phyloP scores from a whole-genome alignment of 2,888 invertebrate genomes.

The Drosophila subquinaria region DNA sequence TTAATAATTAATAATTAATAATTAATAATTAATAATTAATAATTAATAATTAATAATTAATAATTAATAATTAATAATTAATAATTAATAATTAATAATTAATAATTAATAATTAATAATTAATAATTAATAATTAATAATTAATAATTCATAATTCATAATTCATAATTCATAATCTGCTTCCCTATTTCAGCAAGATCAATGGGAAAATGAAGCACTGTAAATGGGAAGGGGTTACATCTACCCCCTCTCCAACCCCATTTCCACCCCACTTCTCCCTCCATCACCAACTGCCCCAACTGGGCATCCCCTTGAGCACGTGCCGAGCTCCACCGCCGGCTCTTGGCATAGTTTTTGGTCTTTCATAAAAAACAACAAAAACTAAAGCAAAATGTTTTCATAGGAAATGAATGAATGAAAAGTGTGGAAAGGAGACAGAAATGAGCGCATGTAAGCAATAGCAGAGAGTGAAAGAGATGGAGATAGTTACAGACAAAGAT shows the following conservation, averaged over 20 bases:
- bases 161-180: too few relatives aligned
- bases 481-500: neutral
- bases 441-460: neutral
- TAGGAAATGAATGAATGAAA: constrained; percentile 27
- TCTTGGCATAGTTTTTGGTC: constrained; percentile 48
- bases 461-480: neutral
- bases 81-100: too few relatives aligned
- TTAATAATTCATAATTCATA: too few relatives aligned
- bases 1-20: too few relatives aligned
- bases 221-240: neutral
- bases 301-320: constrained; percentile 39
- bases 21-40: too few relatives aligned
- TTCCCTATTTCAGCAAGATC: too few relatives aligned
- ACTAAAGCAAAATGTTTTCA: constrained; percentile 64
- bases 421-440: neutral
- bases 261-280: neutral
- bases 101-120: too few relatives aligned
- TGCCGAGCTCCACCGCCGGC: constrained; percentile 16
- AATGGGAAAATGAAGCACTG: too few relatives aligned
- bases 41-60: too few relatives aligned
- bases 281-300: neutral
- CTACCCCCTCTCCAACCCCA: neutral
- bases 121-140: too few relatives aligned
- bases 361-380: constrained; percentile 8
- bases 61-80: too few relatives aligned